Base-by-base conservation (phyloP, 2,797 vertebrate species). In the Dryobates pubescens region DNA sequence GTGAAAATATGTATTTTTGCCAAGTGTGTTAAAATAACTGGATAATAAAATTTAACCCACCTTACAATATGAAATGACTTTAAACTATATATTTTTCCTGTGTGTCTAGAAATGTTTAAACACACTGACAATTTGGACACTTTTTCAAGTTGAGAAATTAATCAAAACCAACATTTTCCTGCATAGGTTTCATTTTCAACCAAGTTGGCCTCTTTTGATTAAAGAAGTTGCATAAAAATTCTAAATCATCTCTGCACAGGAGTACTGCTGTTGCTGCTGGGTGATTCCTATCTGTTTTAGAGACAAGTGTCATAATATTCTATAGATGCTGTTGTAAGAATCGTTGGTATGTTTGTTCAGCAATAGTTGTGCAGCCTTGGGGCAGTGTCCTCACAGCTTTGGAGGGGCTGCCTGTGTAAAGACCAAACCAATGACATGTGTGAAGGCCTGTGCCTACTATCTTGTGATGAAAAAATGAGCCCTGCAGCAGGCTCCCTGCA, bases 151-250 rank as follows among this genome's bases (percentile, higher is more conserved):
- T 77, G 72, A 93, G 82, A 95, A 96, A 95, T 94, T 93, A 91
- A 95, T 95, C 89, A 94, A 96, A 96, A 90, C 94, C 91, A 95
- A 88, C 45, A 63, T 93, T 95, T 96, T 95, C 94, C 94, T 96
- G 74, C 83, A 90, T 32, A 85, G 77, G 93, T 94, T 95, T 96
- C 94, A 91, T 94, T 94, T 95, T 96, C 92, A 93, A 36, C 89
- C 93, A 94, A 94, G 65, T 47, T 94, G 82, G 89, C 80, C 62
- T 92, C 83, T 95, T 93, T 91, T 93, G 91, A 94, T 92, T 91
- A 94, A 93, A 92, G 87, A 86, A 95, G 68, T 86, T 93, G 87
- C 88, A 92, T 90, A 96, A 95, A 92, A 89, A 74, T 67, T 88
- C 71, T 89, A 86, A 88, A 90, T 79, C 69, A 84, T 58, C 77